phyloP scores from a whole-genome alignment of 2,888 invertebrate genomes.

The Melieria picta region DNA sequence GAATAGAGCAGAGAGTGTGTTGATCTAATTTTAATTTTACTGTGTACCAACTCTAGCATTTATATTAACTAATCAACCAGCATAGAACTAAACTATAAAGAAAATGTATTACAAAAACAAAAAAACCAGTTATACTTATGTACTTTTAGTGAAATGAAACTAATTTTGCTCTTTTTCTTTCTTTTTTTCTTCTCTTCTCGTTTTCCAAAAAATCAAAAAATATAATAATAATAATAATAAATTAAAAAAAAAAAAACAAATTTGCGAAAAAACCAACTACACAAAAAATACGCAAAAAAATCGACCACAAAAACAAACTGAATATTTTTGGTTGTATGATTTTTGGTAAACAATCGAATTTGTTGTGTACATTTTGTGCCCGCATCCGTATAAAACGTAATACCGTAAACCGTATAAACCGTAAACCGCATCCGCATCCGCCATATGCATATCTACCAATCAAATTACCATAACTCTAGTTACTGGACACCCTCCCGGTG shows the following conservation, averaged over 20 bases:
- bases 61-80: too few relatives aligned
- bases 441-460: slow-evolving; percentile 39
- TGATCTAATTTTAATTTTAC: too few relatives aligned
- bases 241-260: too few relatives aligned
- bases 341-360: slow-evolving; percentile 14
- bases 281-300: slow-evolving; percentile 25
- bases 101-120: too few relatives aligned
- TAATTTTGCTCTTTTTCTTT: slow-evolving; percentile 61
- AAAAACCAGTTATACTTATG: too few relatives aligned
- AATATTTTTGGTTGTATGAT: slow-evolving; percentile 7
- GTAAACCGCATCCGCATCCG: slow-evolving; percentile 52
- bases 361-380: slow-evolving; percentile 38
- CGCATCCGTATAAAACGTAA: slow-evolving; percentile 40
- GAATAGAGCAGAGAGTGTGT: too few relatives aligned
- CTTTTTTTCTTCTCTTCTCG: slow-evolving; percentile 56
- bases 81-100: too few relatives aligned
- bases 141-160: slow-evolving; percentile 47
- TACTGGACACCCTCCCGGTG: slow-evolving; percentile 99
- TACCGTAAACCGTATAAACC: slow-evolving; percentile 27
- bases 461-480: slow-evolving; percentile 70
- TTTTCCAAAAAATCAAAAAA: slow-evolving; percentile 18
- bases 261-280: slow-evolving; percentile 33
- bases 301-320: slow-evolving; percentile 29
- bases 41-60: too few relatives aligned
- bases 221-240: too few relatives aligned